Evolutionary conservation across 1,140 invertebrate species (phyloP), one percentile per base, ranked within the genome.

Genomic region (Bemisia tabaci): DNA sequence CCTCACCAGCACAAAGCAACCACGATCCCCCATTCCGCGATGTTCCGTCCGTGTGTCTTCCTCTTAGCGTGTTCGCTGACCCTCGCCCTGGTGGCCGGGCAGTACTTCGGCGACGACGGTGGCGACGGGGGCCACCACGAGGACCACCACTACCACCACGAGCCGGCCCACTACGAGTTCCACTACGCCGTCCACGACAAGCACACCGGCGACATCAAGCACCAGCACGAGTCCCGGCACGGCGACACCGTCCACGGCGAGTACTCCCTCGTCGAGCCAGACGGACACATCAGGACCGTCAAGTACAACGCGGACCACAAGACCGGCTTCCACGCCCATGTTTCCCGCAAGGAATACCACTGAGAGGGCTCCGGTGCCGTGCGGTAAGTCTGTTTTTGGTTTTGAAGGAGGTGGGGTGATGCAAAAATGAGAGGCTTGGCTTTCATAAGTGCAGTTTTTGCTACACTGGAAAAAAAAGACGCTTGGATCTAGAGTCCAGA

Each of bases 201-300:
- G 33, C 33, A 48, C 33, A 48, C 33, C 33, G 33, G 33, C 63
- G 85, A 88, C 75, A 80, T 81, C 64, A 86, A 88, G 74, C 82
- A 82, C 71, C 84, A 86, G 69, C 81, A 84, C 69, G 85, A 88
- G 74, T 80, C 79, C 61, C 81, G 87, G 59, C 79, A 85, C 68
- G 87, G 86, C 26, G 85, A 88, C 72, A 80, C 82, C 1, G 86
- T 88, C 27, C 77, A 78, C 24, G 87, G 87, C 27, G 82, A 84
- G 72, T 88, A 88, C 76, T 84, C 82, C 11, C 77, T 83, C 64
- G 71, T 78, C n/a, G 74, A 75, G 17, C 70, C 76, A 1, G 75
- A 76, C 68, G 75, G 76, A 24, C 71, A 69, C 59, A 65, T 69
- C 22, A 69, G 75, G 26, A 74, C 70, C 62, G 70, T 73, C 59